Base-by-base conservation (phyloP, 1,140 invertebrate species). In the Callitettix versicolor region DNA sequence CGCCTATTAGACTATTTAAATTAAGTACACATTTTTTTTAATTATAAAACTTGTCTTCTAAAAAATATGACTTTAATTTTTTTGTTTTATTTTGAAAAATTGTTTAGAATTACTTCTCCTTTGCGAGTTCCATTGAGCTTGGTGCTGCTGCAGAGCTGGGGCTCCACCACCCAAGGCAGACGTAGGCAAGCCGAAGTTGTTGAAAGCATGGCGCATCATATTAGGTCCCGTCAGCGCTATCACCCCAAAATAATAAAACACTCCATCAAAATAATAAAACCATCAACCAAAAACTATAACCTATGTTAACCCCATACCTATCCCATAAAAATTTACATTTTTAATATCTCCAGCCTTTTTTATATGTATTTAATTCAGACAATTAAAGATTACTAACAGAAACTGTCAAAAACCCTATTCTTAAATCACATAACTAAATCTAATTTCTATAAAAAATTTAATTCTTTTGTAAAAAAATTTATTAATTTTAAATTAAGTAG, bases 201-300 rank as follows among this genome's bases (percentile, higher is more conserved):
- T 71, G 75, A 73, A 78, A 76, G 74, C 69, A 71, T 73, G 73
- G 71, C 75, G 73, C 75, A 76, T 74, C 73, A 73, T 70, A 69
- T 72, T 67, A 72, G 71, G 72, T 68, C 71, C 69, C 71, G 73
- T 73, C 53, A 73, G 68, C 66, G 69, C 72, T 71, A 72, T 70
- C 69, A 70, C 42, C 43, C 36, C 40, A 44, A 52, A 60, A 40
- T 51, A 53, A 49, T 20, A 56, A 51, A 59, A 51, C 51, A 55
- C 41, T 46, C 42, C 53, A 55, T 55, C 53, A 55, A 55, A 46
- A 44, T 26, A 55, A 49, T 15, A 49, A 49, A 49, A 49, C 46
- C 42, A 34, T 44, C 43, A 44, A 44, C 42, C 53, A 33, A 18
- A 20, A 18, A 55, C 42, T 20, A 49, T 36, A 41, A 41, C 40